These are phyloP conservation scores for Amphimallon solstitiale DNA, from an alignment of 2,888 invertebrate species.

Conservation along the genomic window DNA sequence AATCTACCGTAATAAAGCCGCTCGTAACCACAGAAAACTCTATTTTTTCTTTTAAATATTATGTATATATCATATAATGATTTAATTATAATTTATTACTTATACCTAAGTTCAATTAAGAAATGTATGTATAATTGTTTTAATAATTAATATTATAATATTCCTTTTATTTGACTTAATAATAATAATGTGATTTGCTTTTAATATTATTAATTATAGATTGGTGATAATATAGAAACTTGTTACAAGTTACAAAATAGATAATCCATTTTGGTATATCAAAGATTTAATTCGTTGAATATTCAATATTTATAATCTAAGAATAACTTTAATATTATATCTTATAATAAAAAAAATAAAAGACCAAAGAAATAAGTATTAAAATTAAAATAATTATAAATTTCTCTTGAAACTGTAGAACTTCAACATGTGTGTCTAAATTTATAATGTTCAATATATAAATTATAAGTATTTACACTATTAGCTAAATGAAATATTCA, in stretches of 20 bases:
- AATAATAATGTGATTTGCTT: slow-evolving; percentile 5
- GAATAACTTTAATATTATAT: too few species aligned
- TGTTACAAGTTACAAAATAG: slow-evolving; percentile 1
- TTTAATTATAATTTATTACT: slow-evolving; percentile 14
- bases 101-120: slow-evolving; percentile 10
- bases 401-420: too few species aligned
- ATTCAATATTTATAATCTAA: neutral
- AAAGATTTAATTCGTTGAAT: neutral
- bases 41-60: slow-evolving; percentile 5
- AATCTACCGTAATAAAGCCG: slow-evolving; percentile 34
- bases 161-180: neutral
- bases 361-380: too few species aligned
- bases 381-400: too few species aligned
- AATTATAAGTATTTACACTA: too few species aligned
- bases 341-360: too few species aligned
- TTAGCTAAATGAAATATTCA: neutral
- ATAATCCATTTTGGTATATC: neutral
- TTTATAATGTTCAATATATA: too few species aligned
- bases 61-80: slow-evolving; percentile 3
- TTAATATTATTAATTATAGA: slow-evolving; percentile 5
- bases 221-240: neutral
- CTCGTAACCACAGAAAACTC: slow-evolving; percentile 17
- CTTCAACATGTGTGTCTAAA: too few species aligned
- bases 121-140: slow-evolving; percentile 25
- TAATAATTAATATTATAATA: too few species aligned